Evolutionary conservation across 2,113 vertebrate species (phyloP).

Genomic region (Ancistrus triradiatus): DNA sequence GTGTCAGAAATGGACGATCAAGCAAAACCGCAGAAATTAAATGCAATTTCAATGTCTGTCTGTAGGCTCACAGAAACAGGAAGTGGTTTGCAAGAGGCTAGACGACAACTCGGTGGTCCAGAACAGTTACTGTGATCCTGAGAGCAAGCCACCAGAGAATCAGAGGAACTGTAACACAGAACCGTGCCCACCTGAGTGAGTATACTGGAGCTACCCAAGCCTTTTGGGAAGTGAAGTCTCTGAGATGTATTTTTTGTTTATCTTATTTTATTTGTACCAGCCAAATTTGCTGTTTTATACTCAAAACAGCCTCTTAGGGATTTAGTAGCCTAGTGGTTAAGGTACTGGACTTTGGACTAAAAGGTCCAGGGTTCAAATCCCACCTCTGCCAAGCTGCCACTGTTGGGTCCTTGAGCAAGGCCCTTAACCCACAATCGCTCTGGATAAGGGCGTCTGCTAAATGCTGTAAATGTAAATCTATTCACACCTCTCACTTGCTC

Average conservation of each 20-base stretch:
- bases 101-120: constrained; percentile 93
- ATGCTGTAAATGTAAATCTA: too few relatives aligned
- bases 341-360: too few relatives aligned
- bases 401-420: too few relatives aligned
- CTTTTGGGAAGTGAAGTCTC: neutral
- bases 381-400: too few relatives aligned
- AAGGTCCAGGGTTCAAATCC: too few relatives aligned
- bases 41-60: constrained; percentile 9
- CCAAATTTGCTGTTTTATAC: too few relatives aligned
- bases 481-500: too few relatives aligned
- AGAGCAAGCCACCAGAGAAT: constrained; percentile 90
- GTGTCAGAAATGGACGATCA: neutral
- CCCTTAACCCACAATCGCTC: too few relatives aligned
- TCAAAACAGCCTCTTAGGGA: too few relatives aligned
- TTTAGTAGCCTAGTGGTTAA: too few relatives aligned
- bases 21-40: constrained; percentile 14
- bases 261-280: too few relatives aligned
- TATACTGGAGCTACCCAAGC: constrained; percentile 40
- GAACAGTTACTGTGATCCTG: constrained; percentile 93
- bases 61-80: constrained; percentile 89
- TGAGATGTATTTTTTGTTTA: neutral
- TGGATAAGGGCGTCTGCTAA: too few relatives aligned
- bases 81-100: constrained; percentile 88
- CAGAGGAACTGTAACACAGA: constrained; percentile 91
- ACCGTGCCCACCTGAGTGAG: constrained; percentile 97